These are phyloP conservation scores for Caenorhabditis drosophilae DNA, from an alignment of 2,888 invertebrate species.

Conservation along the genomic window DNA sequence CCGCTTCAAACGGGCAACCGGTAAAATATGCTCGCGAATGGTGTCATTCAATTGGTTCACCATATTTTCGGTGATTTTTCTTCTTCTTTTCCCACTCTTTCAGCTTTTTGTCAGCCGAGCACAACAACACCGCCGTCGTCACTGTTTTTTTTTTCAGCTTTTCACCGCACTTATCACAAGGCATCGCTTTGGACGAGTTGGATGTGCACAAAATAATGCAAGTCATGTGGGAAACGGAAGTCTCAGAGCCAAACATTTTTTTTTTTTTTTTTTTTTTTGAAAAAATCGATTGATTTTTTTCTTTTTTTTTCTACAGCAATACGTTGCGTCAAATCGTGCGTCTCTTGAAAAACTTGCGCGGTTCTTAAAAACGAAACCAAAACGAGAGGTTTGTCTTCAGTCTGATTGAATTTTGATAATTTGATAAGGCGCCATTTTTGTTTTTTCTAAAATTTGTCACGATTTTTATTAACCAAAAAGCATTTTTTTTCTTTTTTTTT, in stretches of 20 bases:
- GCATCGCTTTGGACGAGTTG: conserved; percentile 35
- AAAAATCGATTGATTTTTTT: not conserved
- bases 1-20: conserved; percentile 47
- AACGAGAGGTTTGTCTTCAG: conserved; percentile 5
- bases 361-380: conserved; percentile 20
- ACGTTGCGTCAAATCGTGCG: conserved; percentile 21
- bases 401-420: not conserved
- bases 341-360: conserved; percentile 15
- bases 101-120: not conserved
- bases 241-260: too few relatives aligned
- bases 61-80: conserved; percentile 33
- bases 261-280: not conserved
- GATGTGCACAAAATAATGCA: conserved; percentile 36
- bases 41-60: conserved; percentile 41
- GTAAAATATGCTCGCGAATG: conserved; percentile 46
- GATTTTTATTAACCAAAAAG: too few relatives aligned
- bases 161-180: conserved; percentile 34
- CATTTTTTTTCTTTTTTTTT: too few relatives aligned
- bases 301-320: conserved; percentile 7
- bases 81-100: not conserved
- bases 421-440: not conserved
- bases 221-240: conserved; percentile 42
- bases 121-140: not conserved
- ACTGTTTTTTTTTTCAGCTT: conserved; percentile 19
- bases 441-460: not conserved